Percentiles rank a stretch among this genome's conserved stretches.
These are phyloP conservation scores for Euphydryas editha DNA, from an alignment of 2,888 invertebrate genomes.

Conservation along the genomic window DNA sequence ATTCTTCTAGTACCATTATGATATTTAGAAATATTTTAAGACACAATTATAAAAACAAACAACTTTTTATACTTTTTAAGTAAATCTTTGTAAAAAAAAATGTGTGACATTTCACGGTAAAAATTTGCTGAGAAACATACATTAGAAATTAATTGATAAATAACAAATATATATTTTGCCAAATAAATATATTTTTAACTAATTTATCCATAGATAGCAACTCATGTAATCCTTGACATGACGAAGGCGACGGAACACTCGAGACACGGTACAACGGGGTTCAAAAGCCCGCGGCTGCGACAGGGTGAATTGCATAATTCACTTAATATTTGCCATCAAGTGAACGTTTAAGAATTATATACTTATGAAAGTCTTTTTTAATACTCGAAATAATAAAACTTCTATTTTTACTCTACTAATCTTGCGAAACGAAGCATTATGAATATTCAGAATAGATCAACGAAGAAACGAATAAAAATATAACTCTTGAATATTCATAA, in stretches of 20 bases:
- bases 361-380: neutral
- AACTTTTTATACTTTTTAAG: no score
- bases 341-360: neutral
- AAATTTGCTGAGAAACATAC: no score
- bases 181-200: neutral
- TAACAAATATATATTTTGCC: neutral
- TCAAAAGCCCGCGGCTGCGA: constrained; percentile 18
- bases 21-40: neutral
- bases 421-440: neutral
- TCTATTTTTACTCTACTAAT: neutral
- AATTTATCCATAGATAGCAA: neutral
- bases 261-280: constrained; percentile 29
- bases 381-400: neutral
- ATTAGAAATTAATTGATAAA: no score
- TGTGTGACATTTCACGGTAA: no score
- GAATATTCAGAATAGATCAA: constrained; percentile 6
- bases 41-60: no score
- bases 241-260: constrained; percentile 12
- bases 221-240: neutral
- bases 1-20: no score
- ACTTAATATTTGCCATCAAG: constrained; percentile 4
- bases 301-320: neutral
- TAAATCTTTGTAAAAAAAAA: no score
- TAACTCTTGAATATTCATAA: constrained; percentile 14
- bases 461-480: neutral